Evolutionary conservation across 2,888 invertebrate genomes (phyloP).

Genomic region (Pyrochroa serraticornis): DNA sequence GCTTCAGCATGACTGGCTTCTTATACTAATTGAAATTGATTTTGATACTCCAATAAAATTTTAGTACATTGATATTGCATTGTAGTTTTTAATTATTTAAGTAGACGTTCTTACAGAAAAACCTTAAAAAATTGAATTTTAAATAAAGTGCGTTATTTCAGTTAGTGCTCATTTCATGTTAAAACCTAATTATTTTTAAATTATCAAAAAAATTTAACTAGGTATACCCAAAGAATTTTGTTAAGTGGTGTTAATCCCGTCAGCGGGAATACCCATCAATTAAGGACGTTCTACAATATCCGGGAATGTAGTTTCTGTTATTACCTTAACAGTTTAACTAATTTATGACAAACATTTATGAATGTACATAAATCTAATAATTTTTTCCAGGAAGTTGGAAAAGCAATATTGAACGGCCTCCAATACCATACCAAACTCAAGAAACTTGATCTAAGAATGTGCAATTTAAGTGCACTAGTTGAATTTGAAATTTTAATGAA

Average conservation of each 20-base stretch:
- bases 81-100: too few relatives aligned
- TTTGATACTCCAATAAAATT: too few relatives aligned
- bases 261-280: not conserved
- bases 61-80: too few relatives aligned
- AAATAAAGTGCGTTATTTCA: too few relatives aligned
- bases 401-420: slow-evolving; percentile 40
- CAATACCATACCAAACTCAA: slow-evolving; percentile 40
- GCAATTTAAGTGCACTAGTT: slow-evolving; percentile 37
- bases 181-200: too few relatives aligned
- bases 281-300: not conserved
- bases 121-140: too few relatives aligned
- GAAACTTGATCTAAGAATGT: slow-evolving; percentile 49
- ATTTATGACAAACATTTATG: not conserved
- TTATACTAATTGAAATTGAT: too few relatives aligned
- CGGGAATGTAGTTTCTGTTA: not conserved
- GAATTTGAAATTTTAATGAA: slow-evolving; percentile 41
- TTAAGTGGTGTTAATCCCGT: not conserved
- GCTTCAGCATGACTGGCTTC: too few relatives aligned
- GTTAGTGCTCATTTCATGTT: too few relatives aligned
- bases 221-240: not conserved
- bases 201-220: not conserved
- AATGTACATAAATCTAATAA: slow-evolving; percentile 1
- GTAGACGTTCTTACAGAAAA: too few relatives aligned
- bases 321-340: not conserved
- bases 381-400: slow-evolving; percentile 42